These are phyloP conservation scores for Heliconius hortense DNA, from an alignment of 2,888 invertebrate genomes.

Conservation along the genomic window DNA sequence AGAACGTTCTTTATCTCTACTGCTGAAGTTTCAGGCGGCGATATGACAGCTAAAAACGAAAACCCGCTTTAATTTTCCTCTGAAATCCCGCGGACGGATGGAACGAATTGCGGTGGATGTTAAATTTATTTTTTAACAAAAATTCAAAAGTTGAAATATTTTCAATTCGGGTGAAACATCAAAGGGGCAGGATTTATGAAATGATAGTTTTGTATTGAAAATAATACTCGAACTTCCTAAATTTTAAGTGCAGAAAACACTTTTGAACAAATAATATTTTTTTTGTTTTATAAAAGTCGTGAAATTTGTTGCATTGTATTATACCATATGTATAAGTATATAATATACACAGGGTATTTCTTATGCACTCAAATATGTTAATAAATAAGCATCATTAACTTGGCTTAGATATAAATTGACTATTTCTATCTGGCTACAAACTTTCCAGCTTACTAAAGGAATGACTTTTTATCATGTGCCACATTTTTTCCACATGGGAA, in stretches of 20 bases:
- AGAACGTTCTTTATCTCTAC: not conserved
- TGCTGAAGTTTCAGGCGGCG: constrained; percentile 23
- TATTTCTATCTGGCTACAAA: too few relatives aligned
- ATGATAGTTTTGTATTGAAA: not conserved
- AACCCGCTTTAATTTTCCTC: constrained; percentile 30
- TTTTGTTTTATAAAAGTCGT: too few relatives aligned
- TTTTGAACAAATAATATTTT: not conserved
- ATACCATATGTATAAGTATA: too few relatives aligned
- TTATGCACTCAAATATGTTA: too few relatives aligned
- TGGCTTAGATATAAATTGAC: too few relatives aligned
- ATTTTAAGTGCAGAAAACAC: not conserved
- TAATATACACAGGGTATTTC: too few relatives aligned
- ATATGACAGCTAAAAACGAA: constrained; percentile 27
- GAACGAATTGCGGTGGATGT: constrained; percentile 23
- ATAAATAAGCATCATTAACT: too few relatives aligned
- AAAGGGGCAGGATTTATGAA: constrained; percentile 21
- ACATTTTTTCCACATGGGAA: not conserved
- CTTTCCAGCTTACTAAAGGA: too few relatives aligned
- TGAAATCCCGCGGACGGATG: constrained; percentile 26
- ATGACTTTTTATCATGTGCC: not conserved
- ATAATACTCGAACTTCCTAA: not conserved
- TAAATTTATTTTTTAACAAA: constrained; percentile 29
- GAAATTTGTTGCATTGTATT: too few relatives aligned
- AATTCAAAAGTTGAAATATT: constrained; percentile 38
- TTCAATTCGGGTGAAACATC: constrained; percentile 38